These are phyloP conservation scores for Trinectes maculatus DNA, from an alignment of 2,113 vertebrate genomes.

Conservation along the genomic window DNA sequence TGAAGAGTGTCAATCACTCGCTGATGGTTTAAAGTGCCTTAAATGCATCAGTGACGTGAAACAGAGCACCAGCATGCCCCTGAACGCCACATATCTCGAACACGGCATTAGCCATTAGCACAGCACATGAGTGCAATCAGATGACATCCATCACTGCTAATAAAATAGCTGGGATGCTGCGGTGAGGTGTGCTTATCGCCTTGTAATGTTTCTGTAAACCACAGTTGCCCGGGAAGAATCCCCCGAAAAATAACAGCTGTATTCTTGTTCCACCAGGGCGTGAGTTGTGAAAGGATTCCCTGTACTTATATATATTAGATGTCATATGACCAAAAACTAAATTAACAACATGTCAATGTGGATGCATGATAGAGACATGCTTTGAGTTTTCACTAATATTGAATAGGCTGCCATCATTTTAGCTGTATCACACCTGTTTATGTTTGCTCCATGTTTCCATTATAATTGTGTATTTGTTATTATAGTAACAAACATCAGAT, in stretches of 20 bases:
- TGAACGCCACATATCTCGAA: neutral
- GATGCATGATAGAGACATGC: no score
- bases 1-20: neutral
- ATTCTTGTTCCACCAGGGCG: constrained; percentile 12
- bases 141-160: neutral
- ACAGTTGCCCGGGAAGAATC: constrained; percentile 5
- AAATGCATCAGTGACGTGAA: neutral
- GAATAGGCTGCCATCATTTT: no score
- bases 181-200: neutral
- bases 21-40: constrained; percentile 1
- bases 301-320: no score
- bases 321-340: no score
- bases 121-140: neutral
- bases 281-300: no score
- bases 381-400: no score
- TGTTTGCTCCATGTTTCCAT: no score
- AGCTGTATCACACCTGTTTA: no score
- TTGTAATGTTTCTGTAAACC: neutral
- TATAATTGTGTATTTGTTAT: no score
- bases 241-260: neutral
- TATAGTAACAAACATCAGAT: no score
- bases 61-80: neutral
- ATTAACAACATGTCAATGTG: no score
- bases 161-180: constrained; percentile 3
- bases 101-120: constrained; percentile 3